These are phyloP conservation scores for Lissocephala sabroskyi DNA, from an alignment of 2,888 invertebrate species.

Conservation along the genomic window DNA sequence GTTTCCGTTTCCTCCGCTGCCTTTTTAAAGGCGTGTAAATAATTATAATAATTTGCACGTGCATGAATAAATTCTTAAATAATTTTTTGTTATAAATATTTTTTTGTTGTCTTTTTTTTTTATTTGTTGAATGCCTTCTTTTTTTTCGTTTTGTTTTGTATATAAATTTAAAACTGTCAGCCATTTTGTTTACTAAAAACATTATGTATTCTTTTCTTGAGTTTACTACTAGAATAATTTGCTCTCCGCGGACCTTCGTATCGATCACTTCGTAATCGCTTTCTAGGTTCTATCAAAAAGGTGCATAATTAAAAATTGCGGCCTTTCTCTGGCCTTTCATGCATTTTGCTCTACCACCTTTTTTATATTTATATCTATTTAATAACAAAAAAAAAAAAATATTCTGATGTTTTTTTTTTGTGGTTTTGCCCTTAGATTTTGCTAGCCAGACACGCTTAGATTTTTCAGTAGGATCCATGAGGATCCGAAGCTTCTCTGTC, in stretches of 20 bases:
- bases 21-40: slow-evolving; percentile 21
- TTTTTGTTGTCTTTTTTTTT: slow-evolving; percentile 7
- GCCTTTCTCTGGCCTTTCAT: slow-evolving; percentile 17
- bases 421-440: slow-evolving; percentile 18
- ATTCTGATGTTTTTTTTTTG: slow-evolving; percentile 11
- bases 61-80: slow-evolving; percentile 58
- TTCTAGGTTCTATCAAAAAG: slow-evolving; percentile 45
- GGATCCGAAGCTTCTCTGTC: slow-evolving; percentile 11
- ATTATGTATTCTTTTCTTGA: slow-evolving; percentile 28
- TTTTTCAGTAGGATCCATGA: neutral
- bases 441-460: slow-evolving; percentile 36
- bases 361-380: slow-evolving; percentile 17
- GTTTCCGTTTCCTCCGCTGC: slow-evolving; percentile 5
- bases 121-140: slow-evolving; percentile 5
- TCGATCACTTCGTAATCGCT: slow-evolving; percentile 18
- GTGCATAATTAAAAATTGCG: slow-evolving; percentile 53
- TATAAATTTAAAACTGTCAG: slow-evolving; percentile 63
- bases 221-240: slow-evolving; percentile 7
- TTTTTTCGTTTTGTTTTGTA: slow-evolving; percentile 21
- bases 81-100: slow-evolving; percentile 11
- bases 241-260: slow-evolving; percentile 10
- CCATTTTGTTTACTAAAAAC: slow-evolving; percentile 56
- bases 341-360: slow-evolving; percentile 5
- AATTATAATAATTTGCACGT: slow-evolving; percentile 53
- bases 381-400: slow-evolving; percentile 5